phyloP scores from a whole-genome alignment of 1,140 invertebrate genomes.

The Drusus annulatus region DNA sequence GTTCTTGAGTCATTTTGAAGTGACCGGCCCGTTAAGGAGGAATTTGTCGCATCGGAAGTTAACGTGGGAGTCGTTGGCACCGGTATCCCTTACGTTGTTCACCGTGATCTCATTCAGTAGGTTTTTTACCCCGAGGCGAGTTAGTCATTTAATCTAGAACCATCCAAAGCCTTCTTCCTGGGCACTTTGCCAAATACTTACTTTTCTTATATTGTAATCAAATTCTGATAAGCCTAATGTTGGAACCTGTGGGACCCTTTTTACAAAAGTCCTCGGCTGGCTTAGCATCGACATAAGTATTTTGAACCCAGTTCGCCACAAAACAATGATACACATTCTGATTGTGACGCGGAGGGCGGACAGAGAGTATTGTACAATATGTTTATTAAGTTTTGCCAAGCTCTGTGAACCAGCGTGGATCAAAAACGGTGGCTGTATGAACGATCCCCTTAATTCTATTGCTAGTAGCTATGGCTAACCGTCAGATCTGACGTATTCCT shows the following conservation, averaged over 20 bases:
- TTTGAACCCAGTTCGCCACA: background rate
- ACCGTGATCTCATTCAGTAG: constrained; percentile 13
- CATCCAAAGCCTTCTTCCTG: background rate
- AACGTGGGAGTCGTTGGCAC: background rate
- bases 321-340: constrained; percentile 20
- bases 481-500: too few species aligned
- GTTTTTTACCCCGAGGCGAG: background rate
- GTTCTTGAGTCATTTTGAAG: background rate
- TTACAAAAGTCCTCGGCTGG: background rate
- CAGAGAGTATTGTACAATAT: constrained; percentile 14
- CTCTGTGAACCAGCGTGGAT: too few species aligned
- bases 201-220: background rate
- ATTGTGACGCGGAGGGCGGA: constrained; percentile 11
- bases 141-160: background rate
- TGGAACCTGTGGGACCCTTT: background rate
- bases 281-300: background rate
- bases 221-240: background rate
- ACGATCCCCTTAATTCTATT: too few species aligned
- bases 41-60: constrained; percentile 16
- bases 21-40: background rate
- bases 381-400: background rate
- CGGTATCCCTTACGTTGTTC: constrained; percentile 16
- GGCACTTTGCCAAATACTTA: constrained; percentile 1
- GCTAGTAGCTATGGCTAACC: too few species aligned
- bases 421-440: too few species aligned